These are phyloP conservation scores for Dermatophagoides farinae DNA, from an alignment of 1,140 invertebrate species.

Conservation along the genomic window DNA sequence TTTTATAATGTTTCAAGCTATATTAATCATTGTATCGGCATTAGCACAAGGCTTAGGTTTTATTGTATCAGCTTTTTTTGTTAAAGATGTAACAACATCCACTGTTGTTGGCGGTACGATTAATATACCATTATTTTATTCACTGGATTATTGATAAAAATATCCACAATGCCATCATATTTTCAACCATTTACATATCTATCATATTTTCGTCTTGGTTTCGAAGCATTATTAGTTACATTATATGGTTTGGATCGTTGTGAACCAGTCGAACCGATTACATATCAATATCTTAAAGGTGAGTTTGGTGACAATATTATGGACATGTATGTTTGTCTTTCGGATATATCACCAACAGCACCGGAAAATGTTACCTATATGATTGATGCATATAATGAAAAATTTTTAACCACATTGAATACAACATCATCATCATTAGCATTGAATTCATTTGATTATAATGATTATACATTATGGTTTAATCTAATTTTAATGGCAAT, in stretches of 20 bases:
- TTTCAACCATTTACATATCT: conserved; percentile 37
- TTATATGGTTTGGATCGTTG: conserved; percentile 66
- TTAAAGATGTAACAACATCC: conserved; percentile 27
- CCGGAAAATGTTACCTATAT: neutral
- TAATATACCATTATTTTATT: conserved; percentile 71
- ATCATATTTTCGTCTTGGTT: conserved; percentile 73
- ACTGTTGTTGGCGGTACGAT: conserved; percentile 74
- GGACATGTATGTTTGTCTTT: neutral
- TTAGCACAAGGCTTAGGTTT: conserved; percentile 11
- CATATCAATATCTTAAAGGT: neutral
- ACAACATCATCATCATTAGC: conserved; percentile 5
- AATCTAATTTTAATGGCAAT: conserved; percentile 56
- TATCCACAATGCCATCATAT: conserved; percentile 57
- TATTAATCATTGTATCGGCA: conserved; percentile 1
- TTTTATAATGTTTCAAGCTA: neutral
- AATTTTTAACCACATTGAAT: neutral
- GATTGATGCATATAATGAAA: conserved; percentile 1
- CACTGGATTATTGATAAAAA: conserved; percentile 73
- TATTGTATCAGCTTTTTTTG: conserved; percentile 5
- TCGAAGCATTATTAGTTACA: conserved; percentile 69
- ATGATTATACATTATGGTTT: conserved; percentile 47
- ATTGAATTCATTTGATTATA: conserved; percentile 12
- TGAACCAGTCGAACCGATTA: conserved; percentile 2
- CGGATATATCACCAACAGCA: neutral
- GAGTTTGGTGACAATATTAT: conserved; percentile 11